Evolutionary conservation across 2,113 vertebrate species (phyloP).

Genomic region (Periophthalmus modestus): DNA sequence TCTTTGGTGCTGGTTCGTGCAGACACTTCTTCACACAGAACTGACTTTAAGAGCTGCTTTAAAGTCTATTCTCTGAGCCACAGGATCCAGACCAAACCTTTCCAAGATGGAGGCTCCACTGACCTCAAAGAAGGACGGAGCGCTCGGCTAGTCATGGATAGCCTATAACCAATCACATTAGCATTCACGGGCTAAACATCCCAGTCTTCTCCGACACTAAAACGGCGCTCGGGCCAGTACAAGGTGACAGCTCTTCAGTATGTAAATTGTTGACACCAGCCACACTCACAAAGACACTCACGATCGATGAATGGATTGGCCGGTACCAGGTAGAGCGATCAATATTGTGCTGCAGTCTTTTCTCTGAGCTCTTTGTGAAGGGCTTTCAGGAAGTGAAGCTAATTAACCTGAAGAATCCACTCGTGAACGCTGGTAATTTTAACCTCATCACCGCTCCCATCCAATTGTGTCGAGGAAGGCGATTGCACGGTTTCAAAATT

Average conservation of each 20-base stretch:
- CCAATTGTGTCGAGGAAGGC: slow-evolving; percentile 5
- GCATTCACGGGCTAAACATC: slow-evolving; percentile 26
- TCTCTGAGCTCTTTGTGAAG: slow-evolving; percentile 39
- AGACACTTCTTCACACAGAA: too few species aligned
- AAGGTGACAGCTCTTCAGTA: slow-evolving; percentile 37
- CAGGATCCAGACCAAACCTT: not conserved
- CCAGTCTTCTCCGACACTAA: slow-evolving; percentile 15
- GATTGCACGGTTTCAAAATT: slow-evolving; percentile 14
- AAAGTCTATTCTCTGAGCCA: too few species aligned
- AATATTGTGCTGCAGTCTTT: slow-evolving; percentile 29
- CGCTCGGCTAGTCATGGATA: slow-evolving; percentile 30
- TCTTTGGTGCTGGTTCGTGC: too few species aligned
- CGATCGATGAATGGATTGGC: slow-evolving; percentile 52
- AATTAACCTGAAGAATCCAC: slow-evolving; percentile 22
- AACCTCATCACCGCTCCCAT: slow-evolving; percentile 26
- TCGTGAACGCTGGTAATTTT: slow-evolving; percentile 15
- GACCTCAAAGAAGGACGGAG: slow-evolving; percentile 44
- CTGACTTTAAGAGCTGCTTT: too few species aligned
- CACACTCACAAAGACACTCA: not conserved
- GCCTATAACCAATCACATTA: slow-evolving; percentile 26
- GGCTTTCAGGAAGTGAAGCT: slow-evolving; percentile 8
- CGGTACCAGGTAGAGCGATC: slow-evolving; percentile 23
- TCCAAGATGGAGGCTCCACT: slow-evolving; percentile 5
- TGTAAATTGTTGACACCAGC: slow-evolving; percentile 39
- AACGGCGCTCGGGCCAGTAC: slow-evolving; percentile 24